phyloP scores from a whole-genome alignment of 1,140 invertebrate species.

The Magallana angulata region DNA sequence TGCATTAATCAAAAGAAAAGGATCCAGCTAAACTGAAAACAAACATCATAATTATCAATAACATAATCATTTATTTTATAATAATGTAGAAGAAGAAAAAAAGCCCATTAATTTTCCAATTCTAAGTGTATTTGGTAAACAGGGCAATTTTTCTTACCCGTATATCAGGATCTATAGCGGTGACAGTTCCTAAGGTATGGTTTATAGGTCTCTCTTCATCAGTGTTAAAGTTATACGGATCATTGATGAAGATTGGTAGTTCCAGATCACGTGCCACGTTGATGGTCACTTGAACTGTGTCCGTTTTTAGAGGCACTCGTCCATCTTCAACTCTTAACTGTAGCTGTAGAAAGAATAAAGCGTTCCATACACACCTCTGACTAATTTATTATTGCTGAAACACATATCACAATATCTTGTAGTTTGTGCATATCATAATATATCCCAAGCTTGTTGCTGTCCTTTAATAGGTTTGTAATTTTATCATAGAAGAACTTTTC shows the following conservation, averaged over 20 bases:
- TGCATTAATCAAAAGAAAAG: no score
- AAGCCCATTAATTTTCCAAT: no score
- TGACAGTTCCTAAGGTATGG: conserved; percentile 1
- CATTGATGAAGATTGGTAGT: conserved; percentile 38
- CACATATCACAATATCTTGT: no score
- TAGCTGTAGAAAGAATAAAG: conserved; percentile 40
- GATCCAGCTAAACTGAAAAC: no score
- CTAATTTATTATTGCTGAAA: no score
- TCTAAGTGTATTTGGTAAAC: no score
- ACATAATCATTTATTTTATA: no score
- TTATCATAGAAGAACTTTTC: neutral
- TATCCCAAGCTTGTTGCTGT: no score
- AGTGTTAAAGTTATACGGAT: conserved; percentile 26
- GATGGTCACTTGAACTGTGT: conserved; percentile 80
- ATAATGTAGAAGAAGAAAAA: no score
- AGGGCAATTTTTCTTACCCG: conserved; percentile 30
- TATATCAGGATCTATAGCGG: conserved; percentile 44
- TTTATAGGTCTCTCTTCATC: conserved; percentile 52
- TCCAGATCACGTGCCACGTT: conserved; percentile 49
- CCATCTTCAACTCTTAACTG: conserved; percentile 48
- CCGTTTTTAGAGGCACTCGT: conserved; percentile 47
- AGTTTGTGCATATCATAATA: no score
- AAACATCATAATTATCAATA: no score
- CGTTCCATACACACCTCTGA: no score
- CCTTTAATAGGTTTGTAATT: neutral